Percentiles rank a stretch among this genome's conserved stretches.
Conservation (phyloP, 2,113 vertebrate genomes). For the Rhea pennata region DNA sequence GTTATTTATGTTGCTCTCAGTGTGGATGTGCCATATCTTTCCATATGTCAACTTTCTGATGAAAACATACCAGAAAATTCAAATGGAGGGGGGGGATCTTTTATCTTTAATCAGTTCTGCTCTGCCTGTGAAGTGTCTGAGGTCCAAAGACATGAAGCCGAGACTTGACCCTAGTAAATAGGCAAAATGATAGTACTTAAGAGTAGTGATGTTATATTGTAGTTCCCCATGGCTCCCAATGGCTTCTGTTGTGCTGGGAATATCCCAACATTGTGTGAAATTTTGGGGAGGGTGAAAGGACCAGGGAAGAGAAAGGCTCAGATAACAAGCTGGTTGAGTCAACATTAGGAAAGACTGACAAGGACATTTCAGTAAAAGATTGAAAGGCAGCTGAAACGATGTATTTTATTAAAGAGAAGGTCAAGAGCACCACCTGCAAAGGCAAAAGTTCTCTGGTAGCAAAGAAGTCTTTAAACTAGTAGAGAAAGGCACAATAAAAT, state of each 20-base stretch:
- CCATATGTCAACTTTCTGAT: background rate
- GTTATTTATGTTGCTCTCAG: background rate
- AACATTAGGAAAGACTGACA: background rate
- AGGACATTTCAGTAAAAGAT: background rate
- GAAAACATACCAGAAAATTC: background rate
- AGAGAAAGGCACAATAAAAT: background rate
- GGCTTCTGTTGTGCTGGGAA: background rate
- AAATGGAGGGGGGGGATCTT: background rate
- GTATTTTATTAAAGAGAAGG: background rate
- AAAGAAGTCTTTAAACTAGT: background rate
- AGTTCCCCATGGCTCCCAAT: background rate
- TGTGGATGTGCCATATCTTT: background rate
- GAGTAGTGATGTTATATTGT: background rate
- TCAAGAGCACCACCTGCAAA: rapidly evolving
- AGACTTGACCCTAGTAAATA: background rate
- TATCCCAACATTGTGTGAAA: background rate
- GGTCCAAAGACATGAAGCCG: background rate
- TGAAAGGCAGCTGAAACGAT: background rate
- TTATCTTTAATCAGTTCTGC: background rate
- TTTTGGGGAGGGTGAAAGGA: background rate
- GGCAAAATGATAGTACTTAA: background rate
- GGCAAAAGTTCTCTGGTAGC: background rate
- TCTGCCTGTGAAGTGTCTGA: background rate
- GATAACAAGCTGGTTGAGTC: background rate
- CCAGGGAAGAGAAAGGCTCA: background rate